A percentile compares a stretch with the other conserved stretches of the same genome.
These are phyloP conservation scores for Ceyx margarethae DNA, from an alignment of 2,113 vertebrate species.

Conservation along the genomic window DNA sequence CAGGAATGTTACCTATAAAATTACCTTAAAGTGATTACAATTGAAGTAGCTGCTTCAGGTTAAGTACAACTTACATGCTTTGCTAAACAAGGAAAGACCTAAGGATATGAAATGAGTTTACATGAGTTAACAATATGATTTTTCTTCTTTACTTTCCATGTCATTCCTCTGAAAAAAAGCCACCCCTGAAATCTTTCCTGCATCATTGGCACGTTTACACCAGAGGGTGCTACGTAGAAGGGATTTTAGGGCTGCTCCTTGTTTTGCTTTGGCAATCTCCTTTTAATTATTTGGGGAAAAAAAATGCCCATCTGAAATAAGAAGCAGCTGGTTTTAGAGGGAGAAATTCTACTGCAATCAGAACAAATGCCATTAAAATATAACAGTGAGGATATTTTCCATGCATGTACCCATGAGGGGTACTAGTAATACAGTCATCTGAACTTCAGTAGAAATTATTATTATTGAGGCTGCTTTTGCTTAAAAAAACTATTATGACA, in stretches of 20 bases:
- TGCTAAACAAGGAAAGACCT: neutral
- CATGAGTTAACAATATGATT: neutral
- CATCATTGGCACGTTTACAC: neutral
- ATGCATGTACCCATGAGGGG: neutral
- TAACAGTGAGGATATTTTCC: neutral
- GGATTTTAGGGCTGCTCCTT: neutral
- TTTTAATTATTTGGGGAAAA: neutral
- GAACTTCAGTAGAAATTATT: neutral
- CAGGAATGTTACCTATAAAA: neutral
- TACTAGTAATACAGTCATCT: neutral
- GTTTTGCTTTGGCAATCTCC: neutral
- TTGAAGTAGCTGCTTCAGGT: neutral
- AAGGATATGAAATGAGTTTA: neutral
- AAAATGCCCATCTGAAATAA: neutral
- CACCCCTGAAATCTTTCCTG: neutral
- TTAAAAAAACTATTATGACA: neutral
- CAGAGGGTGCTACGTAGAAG: constrained; percentile 20
- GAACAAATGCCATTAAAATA: neutral
- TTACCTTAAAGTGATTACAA: neutral
- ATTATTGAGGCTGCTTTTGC: neutral
- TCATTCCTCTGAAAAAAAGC: neutral
- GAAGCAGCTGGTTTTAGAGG: neutral
- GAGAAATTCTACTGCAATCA: neutral
- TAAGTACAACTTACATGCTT: neutral
- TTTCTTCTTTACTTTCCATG: neutral